Percentiles rank a stretch among this genome's conserved stretches.
Conservation (phyloP, 2,888 invertebrate genomes). For the Dioctria linearis region DNA sequence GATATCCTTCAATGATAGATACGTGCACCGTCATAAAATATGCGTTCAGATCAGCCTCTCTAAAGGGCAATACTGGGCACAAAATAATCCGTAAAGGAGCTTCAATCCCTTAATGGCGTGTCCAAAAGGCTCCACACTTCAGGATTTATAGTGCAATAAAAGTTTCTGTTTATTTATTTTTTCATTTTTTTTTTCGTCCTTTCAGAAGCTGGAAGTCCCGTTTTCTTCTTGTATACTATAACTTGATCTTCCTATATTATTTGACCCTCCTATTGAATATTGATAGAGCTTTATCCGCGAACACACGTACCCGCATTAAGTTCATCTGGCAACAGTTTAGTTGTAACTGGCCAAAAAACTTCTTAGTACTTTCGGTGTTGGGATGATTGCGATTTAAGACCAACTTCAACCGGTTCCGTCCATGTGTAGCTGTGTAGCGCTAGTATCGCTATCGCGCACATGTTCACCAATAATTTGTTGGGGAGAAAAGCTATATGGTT, state of each 20-base stretch:
- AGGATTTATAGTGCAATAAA: constrained; percentile 49
- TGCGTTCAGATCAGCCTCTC: constrained; percentile 49
- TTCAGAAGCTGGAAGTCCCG: neutral
- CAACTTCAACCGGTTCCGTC: constrained; percentile 24
- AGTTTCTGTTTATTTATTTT: constrained; percentile 33
- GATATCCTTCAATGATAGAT: constrained; percentile 49
- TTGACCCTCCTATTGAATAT: constrained; percentile 50
- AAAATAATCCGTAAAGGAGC: constrained; percentile 49
- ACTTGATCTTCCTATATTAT: neutral
- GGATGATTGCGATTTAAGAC: neutral
- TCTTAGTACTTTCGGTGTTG: neutral
- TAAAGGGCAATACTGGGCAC: constrained; percentile 39
- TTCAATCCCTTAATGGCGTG: constrained; percentile 50
- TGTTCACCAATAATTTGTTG: constrained; percentile 20
- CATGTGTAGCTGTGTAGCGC: neutral
- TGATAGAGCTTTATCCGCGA: constrained; percentile 35
- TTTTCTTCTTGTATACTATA: constrained; percentile 4
- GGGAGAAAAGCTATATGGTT: constrained; percentile 1
- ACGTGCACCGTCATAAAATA: constrained; percentile 45
- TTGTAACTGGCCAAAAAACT: constrained; percentile 52
- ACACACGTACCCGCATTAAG: constrained; percentile 51
- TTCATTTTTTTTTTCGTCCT: neutral
- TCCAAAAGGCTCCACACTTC: constrained; percentile 50
- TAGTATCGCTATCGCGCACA: constrained; percentile 50
- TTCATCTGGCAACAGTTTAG: constrained; percentile 55